Base-by-base conservation (phyloP, 1,140 invertebrate genomes). In the Coptotermes formosanus region DNA sequence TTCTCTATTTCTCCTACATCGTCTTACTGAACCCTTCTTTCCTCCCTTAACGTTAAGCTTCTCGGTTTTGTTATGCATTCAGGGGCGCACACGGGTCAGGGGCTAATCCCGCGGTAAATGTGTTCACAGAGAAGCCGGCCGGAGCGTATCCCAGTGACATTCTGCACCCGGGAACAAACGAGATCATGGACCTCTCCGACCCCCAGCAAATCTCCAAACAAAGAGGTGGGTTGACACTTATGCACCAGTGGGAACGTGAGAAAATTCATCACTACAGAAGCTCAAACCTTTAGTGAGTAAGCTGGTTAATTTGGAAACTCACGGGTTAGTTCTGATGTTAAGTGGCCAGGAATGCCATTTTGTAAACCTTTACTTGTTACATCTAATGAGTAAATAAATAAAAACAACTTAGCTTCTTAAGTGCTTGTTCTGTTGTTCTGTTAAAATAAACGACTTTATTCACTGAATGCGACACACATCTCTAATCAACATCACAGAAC, bases 121-220 rank as follows among this genome's bases (percentile, higher is more conserved):
- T 75, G 64, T 75, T 75, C 8, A 30, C 64, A 75, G 64, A 75
- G 64, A 75, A 75, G 64, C 25, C 64, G 25, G 64, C 64, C 64
- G 64, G 64, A 75, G 64, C 64, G 25, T 43, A 83, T 32, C 82
- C 43, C 82, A 45, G 82, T 32, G 48, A 83, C n/a, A 8, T 6
- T 30, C 64, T 75, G n/a, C 64, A 85, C 85, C 85, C 59, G 64
- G 75, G 83, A 55, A 83, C 48, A 32, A 86, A 86, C 82, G 82
- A 86, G 69, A 82, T 86, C 23, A 83, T 86, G 82, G 86, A 84
- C 45, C 82, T 86, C 2, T 86, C 86, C 23, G 86, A 69, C 83
- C 86, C 86, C 8, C 86, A 86, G 64, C 86, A 86, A 32, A 82
- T 86, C 44, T 83, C 86, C n/a, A 86, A 86, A 69, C 86, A 83